Evolutionary conservation across 2,888 invertebrate species (phyloP).

Genomic region (Leucozona laternaria): DNA sequence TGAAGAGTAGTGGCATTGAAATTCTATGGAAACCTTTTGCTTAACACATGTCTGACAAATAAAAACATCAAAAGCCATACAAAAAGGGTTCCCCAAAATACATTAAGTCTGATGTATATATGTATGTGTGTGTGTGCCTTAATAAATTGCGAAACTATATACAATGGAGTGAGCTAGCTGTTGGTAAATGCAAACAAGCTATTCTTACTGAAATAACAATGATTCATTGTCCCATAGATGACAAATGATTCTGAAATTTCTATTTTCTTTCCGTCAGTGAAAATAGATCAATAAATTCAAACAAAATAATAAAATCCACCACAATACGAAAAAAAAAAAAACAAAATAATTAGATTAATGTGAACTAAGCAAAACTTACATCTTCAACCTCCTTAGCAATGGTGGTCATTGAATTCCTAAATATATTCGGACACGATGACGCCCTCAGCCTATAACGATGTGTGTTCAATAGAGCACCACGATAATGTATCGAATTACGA

Average conservation of each 20-base stretch:
- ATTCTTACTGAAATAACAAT: slow-evolving; percentile 10
- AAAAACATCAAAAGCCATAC: neutral
- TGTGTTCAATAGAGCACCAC: slow-evolving; percentile 93
- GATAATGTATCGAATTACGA: slow-evolving; percentile 92
- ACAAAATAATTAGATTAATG: slow-evolving; percentile 4
- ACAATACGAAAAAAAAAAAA: neutral
- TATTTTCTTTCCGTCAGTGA: neutral
- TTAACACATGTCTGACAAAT: neutral
- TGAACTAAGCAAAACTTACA: slow-evolving; percentile 84
- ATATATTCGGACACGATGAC: slow-evolving; percentile 96
- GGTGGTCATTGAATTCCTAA: slow-evolving; percentile 94
- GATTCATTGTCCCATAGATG: slow-evolving; percentile 17
- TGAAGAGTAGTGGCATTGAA: too few relatives aligned
- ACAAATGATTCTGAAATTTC: slow-evolving; percentile 3
- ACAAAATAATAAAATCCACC: neutral
- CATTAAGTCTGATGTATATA: neutral
- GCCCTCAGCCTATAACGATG: slow-evolving; percentile 92
- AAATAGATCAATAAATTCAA: neutral
- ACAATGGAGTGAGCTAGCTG: neutral
- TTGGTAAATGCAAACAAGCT: slow-evolving; percentile 1
- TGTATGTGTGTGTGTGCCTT: neutral
- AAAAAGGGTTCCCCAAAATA: neutral
- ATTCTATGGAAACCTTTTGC: too few relatives aligned
- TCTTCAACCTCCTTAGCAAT: slow-evolving; percentile 90
- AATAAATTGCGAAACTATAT: neutral